phyloP scores from a whole-genome alignment of 92 coral and sea anemone genomes.

The Zoanthus gigantus region DNA sequence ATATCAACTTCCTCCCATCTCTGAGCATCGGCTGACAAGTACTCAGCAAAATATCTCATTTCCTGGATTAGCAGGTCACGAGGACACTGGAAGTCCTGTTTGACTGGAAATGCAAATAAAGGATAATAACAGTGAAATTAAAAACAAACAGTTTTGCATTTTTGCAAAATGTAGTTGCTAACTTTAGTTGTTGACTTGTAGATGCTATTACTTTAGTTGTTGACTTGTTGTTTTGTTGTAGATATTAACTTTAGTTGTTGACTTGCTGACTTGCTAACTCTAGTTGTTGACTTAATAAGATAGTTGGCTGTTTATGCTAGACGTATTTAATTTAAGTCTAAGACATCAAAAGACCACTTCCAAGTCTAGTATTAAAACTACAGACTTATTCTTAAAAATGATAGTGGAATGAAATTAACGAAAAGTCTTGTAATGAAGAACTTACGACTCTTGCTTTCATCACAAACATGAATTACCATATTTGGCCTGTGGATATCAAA shows the following conservation, averaged over 20 bases:
- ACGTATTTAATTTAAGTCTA: too few species aligned
- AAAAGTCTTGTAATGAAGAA: constrained; percentile 14
- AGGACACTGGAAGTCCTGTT: constrained; percentile 95
- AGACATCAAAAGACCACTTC: too few species aligned
- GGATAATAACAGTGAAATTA: neutral
- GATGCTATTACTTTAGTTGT: too few species aligned
- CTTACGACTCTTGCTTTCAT: constrained; percentile 99
- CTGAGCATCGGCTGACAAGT: constrained; percentile 93
- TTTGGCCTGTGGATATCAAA: constrained; percentile 75
- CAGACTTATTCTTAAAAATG: too few species aligned
- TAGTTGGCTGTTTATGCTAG: neutral
- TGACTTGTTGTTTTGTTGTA: too few species aligned
- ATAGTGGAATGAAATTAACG: neutral
- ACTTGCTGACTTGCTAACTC: too few species aligned
- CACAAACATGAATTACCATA: constrained; percentile 99
- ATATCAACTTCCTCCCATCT: constrained; percentile 99
- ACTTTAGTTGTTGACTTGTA: too few species aligned
- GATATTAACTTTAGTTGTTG: too few species aligned
- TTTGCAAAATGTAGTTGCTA: neutral
- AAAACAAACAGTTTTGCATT: neutral
- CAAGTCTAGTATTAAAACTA: too few species aligned
- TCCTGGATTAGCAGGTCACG: constrained; percentile 93
- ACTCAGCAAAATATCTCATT: constrained; percentile 97
- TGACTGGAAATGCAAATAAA: constrained; percentile 91
- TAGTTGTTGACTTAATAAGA: too few species aligned